Evolutionary conservation across 2,113 vertebrate species (phyloP).

Genomic region (Pelodiscus sinensis): DNA sequence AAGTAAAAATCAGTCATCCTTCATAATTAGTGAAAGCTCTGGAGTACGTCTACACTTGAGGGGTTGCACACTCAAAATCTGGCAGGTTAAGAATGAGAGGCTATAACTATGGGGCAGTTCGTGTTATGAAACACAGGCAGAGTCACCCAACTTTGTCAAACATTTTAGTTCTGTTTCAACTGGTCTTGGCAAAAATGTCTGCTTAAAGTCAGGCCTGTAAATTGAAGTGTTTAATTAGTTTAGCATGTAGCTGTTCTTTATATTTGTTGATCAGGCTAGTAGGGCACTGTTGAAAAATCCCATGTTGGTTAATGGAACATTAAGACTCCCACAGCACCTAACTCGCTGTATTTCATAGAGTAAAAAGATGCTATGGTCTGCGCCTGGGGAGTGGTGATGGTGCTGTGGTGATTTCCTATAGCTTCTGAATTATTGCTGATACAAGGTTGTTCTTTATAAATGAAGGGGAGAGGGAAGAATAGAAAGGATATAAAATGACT

Average conservation of each 20-base stretch:
- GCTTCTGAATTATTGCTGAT: background rate
- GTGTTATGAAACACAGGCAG: conserved; percentile 1
- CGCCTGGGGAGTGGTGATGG: accelerated
- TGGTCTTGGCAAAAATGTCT: background rate
- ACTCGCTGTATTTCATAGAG: background rate
- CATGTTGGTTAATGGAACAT: background rate
- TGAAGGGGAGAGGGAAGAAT: background rate
- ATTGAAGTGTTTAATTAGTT: background rate
- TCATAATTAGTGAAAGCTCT: background rate
- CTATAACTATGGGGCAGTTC: too few species aligned
- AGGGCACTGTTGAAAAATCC: background rate
- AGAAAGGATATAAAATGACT: background rate
- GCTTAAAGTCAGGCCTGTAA: background rate
- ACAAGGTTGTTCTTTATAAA: background rate
- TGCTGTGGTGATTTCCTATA: accelerated
- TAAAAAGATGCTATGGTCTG: background rate
- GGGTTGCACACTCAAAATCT: conserved; percentile 35
- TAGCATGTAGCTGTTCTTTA: background rate
- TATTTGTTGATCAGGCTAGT: background rate
- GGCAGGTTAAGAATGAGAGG: background rate
- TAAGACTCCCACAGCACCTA: background rate
- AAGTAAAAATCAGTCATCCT: background rate
- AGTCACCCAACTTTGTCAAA: background rate
- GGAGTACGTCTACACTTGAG: background rate
- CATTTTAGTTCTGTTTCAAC: background rate